Conservation (phyloP, 2,888 invertebrate species). For the Phyto melanocephala region DNA sequence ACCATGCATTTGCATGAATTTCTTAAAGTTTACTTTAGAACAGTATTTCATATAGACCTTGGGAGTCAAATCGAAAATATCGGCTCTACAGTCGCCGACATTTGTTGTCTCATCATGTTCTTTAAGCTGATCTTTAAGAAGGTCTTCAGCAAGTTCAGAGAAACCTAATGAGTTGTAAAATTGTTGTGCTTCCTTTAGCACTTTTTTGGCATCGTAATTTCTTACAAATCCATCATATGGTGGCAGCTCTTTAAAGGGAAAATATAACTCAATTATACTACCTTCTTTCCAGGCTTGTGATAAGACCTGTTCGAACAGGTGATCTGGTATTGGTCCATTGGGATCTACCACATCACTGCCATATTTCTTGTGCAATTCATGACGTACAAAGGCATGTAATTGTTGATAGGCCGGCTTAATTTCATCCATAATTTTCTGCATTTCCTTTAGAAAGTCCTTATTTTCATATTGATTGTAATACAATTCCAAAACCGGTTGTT, state of each 20-base stretch:
- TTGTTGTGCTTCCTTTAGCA: constrained; percentile 73
- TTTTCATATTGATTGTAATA: constrained; percentile 51
- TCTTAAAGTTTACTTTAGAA: constrained; percentile 75
- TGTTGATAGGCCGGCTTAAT: constrained; percentile 86
- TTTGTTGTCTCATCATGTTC: constrained; percentile 71
- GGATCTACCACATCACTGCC: constrained; percentile 83
- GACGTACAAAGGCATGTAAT: constrained; percentile 89
- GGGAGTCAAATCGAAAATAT: constrained; percentile 75
- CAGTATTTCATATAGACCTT: constrained; percentile 76
- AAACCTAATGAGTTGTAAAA: constrained; percentile 76
- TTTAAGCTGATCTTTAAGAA: constrained; percentile 72
- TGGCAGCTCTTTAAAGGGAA: constrained; percentile 72
- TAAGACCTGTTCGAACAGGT: constrained; percentile 82
- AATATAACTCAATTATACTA: constrained; percentile 74
- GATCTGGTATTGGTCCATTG: constrained; percentile 87
- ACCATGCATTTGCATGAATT: constrained; percentile 76
- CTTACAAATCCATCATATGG: constrained; percentile 74
- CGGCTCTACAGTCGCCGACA: constrained; percentile 74
- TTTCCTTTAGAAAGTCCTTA: constrained; percentile 69
- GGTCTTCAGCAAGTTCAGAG: constrained; percentile 68
- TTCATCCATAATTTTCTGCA: constrained; percentile 78
- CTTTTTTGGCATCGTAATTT: constrained; percentile 70
- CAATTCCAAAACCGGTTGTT: constrained; percentile 46
- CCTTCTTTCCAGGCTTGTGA: constrained; percentile 75
- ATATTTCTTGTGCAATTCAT: constrained; percentile 84